phyloP scores from a whole-genome alignment of 2,797 vertebrate species.

The Pipistrellus nathusii region DNA sequence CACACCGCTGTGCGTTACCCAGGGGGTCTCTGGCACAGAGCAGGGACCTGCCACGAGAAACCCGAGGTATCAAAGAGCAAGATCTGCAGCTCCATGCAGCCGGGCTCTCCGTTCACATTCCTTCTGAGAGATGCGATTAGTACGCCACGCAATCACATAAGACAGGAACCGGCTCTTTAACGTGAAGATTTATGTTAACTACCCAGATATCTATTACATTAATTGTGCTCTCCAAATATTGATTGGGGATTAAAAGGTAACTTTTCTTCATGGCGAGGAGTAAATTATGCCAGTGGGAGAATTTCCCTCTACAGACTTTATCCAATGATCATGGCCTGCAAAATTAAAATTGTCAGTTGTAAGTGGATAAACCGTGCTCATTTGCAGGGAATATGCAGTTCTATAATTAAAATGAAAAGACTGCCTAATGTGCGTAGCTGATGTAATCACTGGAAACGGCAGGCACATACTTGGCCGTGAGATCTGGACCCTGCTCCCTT shows the following conservation, averaged over 20 bases:
- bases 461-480: constrained; percentile 64
- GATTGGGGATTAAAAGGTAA: constrained; percentile 88
- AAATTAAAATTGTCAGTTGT: constrained; percentile 88
- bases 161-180: constrained; percentile 87
- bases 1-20: constrained; percentile 82
- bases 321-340: constrained; percentile 85
- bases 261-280: constrained; percentile 86
- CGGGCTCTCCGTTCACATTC: constrained; percentile 81
- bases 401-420: constrained; percentile 88
- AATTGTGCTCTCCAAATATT: constrained; percentile 88
- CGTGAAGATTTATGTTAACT: constrained; percentile 89
- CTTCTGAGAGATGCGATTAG: constrained; percentile 81
- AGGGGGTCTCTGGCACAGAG: constrained; percentile 78
- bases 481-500: constrained; percentile 68
- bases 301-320: constrained; percentile 86
- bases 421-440: constrained; percentile 85
- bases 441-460: constrained; percentile 84
- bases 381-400: constrained; percentile 88
- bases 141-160: constrained; percentile 85
- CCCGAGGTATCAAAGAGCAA: constrained; percentile 67
- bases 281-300: constrained; percentile 88
- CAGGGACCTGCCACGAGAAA: constrained; percentile 77
- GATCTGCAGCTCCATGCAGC: constrained; percentile 80
- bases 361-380: constrained; percentile 88
- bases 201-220: constrained; percentile 84